A percentile compares a stretch with the other conserved stretches of the same genome.
phyloP scores from a whole-genome alignment of 2,113 vertebrate species.

The Lepus americanus region DNA sequence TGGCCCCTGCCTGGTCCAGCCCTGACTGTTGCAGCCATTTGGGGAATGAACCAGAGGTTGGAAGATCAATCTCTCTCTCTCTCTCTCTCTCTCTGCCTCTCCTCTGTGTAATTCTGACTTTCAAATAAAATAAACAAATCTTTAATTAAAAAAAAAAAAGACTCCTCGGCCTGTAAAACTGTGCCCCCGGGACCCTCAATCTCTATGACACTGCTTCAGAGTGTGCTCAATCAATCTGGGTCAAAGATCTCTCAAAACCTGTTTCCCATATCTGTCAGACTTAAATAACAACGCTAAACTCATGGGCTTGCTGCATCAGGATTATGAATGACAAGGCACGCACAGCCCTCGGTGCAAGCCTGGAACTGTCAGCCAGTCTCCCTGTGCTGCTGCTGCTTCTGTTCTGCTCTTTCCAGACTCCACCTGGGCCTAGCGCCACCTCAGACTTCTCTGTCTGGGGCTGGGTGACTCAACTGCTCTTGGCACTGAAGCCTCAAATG shows the following conservation, averaged over 20 bases:
- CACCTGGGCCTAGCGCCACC: neutral
- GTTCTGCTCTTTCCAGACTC: neutral
- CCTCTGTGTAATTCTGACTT: no score
- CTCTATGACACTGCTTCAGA: neutral
- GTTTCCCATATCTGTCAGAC: neutral
- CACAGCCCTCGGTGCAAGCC: no score
- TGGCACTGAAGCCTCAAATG: neutral
- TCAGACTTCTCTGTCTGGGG: neutral
- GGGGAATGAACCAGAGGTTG: no score
- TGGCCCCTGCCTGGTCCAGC: no score
- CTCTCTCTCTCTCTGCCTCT: neutral
- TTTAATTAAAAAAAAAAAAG: no score
- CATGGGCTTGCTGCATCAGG: neutral
- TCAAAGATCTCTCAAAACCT: constrained; percentile 32
- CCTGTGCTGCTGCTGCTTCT: neutral
- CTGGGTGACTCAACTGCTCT: neutral
- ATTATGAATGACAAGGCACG: neutral
- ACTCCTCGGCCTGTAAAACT: neutral
- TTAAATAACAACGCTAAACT: neutral
- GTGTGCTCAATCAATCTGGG: neutral
- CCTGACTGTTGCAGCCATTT: no score
- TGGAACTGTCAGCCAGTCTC: no score
- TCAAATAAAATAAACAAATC: no score
- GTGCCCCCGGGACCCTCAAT: neutral
- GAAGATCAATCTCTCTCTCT: neutral